These are phyloP conservation scores for Microcebus murinus DNA, from an alignment of 2,113 vertebrate genomes.

Conservation along the genomic window DNA sequence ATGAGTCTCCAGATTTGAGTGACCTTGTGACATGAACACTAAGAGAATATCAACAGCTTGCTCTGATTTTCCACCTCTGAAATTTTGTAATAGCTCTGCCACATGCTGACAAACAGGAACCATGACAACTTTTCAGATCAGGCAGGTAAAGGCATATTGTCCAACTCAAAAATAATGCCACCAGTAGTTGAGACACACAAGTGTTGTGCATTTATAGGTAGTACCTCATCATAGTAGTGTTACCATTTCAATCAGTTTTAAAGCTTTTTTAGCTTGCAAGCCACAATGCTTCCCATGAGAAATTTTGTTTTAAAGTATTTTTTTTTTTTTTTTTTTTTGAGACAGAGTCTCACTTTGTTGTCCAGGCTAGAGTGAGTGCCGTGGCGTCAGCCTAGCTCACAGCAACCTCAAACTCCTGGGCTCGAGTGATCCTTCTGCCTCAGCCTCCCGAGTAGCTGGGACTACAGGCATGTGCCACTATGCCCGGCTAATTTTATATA, in stretches of 20 bases:
- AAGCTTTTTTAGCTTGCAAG: background rate
- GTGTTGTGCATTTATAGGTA: background rate
- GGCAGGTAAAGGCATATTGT: background rate
- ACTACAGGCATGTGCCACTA: too few relatives aligned
- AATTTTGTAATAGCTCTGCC: background rate
- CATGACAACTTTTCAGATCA: background rate
- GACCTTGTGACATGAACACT: background rate
- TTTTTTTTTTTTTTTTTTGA: too few relatives aligned
- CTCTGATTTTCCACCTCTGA: background rate
- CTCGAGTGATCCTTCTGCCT: too few relatives aligned
- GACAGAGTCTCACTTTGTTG: too few relatives aligned
- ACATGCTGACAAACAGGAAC: background rate
- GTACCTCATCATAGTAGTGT: background rate
- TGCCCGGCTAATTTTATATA: too few relatives aligned
- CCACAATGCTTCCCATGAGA: background rate
- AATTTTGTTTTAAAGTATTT: constrained; percentile 21
- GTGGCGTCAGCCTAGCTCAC: too few relatives aligned
- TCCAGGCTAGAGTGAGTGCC: too few relatives aligned
- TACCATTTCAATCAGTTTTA: background rate
- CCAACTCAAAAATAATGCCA: background rate
- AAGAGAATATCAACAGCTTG: background rate
- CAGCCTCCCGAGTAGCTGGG: too few relatives aligned
- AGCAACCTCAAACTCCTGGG: too few relatives aligned
- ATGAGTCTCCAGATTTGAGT: background rate
- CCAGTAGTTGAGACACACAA: background rate